These are phyloP conservation scores for Drosophila infuscata DNA, from an alignment of 2,888 invertebrate genomes.

Conservation along the genomic window DNA sequence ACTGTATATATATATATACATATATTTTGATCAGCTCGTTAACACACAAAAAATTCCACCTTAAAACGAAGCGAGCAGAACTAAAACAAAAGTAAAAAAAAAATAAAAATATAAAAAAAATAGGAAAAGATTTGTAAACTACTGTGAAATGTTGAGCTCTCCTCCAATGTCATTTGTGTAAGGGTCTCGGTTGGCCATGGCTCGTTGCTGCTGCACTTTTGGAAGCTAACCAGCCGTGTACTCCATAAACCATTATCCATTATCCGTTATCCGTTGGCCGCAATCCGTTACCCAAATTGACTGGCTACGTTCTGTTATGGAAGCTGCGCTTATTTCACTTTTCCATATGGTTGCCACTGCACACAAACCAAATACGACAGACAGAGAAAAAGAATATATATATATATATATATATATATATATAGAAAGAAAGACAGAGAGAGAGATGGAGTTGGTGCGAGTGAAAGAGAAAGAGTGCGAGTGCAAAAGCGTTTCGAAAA, in stretches of 20 bases:
- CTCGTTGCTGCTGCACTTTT: slow-evolving; percentile 5
- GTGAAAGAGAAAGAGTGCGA: not conserved
- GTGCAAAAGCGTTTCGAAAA: slow-evolving; percentile 42
- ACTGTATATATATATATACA: not conserved
- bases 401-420: not conserved
- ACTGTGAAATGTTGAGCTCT: not conserved
- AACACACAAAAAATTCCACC: not conserved
- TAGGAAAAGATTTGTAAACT: not conserved
- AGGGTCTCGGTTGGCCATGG: not conserved
- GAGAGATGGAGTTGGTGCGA: not conserved
- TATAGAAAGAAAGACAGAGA: not conserved
- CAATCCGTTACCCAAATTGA: slow-evolving; percentile 52
- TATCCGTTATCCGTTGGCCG: slow-evolving; percentile 12
- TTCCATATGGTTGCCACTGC: slow-evolving; percentile 60
- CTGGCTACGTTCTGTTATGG: slow-evolving; percentile 47
- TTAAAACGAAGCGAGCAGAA: not conserved
- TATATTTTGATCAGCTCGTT: not conserved
- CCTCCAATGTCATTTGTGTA: not conserved
- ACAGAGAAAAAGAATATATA: not conserved
- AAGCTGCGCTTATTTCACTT: slow-evolving; percentile 71
- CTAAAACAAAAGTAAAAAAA: not conserved
- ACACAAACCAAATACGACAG: slow-evolving; percentile 18
- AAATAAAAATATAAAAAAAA: too few relatives aligned
- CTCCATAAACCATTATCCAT: slow-evolving; percentile 21
- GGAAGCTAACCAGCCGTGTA: slow-evolving; percentile 7